phyloP scores from a whole-genome alignment of 2,888 invertebrate genomes.

The Phaedon cochleariae region DNA sequence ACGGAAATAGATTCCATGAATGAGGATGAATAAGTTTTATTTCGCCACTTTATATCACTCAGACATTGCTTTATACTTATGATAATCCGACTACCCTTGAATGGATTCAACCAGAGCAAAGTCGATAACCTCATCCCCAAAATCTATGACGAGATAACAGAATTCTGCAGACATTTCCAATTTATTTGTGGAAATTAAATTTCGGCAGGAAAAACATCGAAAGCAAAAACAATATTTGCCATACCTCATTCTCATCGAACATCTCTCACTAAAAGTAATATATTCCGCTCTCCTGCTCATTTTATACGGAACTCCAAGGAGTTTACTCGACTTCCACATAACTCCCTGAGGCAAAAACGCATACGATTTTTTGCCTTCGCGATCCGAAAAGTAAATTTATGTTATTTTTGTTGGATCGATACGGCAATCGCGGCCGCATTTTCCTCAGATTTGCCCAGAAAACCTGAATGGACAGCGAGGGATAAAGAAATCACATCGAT shows the following conservation, averaged over 20 bases:
- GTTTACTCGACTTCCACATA: not conserved
- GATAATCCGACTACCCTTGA: no score
- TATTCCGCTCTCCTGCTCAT: not conserved
- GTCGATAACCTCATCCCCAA: no score
- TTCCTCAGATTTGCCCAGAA: not conserved
- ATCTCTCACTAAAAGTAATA: not conserved
- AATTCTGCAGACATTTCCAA: not conserved
- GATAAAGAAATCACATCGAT: not conserved
- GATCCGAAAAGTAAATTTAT: not conserved
- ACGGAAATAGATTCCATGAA: no score
- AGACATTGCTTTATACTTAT: no score
- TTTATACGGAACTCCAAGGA: not conserved
- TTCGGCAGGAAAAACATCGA: not conserved
- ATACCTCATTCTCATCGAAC: not conserved
- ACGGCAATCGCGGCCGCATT: not conserved
- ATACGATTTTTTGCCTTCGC: not conserved
- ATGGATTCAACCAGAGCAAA: no score
- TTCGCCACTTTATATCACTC: no score
- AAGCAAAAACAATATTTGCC: not conserved
- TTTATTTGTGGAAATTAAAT: not conserved
- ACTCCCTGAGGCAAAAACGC: not conserved
- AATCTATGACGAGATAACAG: not conserved
- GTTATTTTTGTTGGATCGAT: not conserved
- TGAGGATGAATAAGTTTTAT: no score
- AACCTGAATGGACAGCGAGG: not conserved